phyloP scores from a whole-genome alignment of 2,113 vertebrate genomes.

The Pardalotus punctatus region DNA sequence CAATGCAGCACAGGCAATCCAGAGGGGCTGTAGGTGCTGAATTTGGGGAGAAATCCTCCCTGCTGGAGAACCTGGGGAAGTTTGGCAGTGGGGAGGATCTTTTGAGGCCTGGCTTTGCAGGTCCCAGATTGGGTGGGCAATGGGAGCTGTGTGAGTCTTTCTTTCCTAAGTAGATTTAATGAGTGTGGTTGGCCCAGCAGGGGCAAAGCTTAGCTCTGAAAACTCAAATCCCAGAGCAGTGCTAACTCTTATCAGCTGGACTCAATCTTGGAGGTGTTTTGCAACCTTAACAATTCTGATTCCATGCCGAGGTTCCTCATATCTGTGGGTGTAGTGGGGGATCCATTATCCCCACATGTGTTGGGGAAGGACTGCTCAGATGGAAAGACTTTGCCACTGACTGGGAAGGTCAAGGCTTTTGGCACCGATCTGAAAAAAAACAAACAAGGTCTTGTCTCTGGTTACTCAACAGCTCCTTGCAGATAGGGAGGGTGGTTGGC shows the following conservation, averaged over 20 bases:
- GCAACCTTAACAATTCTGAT: neutral
- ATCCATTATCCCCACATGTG: neutral
- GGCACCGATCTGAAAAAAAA: neutral
- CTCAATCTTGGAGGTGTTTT: neutral
- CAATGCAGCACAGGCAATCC: rapidly evolving
- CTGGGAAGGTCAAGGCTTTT: neutral
- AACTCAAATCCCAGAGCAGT: neutral
- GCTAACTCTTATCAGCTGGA: neutral
- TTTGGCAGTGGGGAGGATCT: neutral
- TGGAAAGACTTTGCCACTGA: neutral
- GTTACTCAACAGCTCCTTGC: constrained; percentile 18
- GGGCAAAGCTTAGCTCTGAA: neutral
- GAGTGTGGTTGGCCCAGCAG: rapidly evolving
- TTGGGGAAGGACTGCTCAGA: rapidly evolving
- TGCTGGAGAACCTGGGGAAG: neutral
- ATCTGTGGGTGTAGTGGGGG: rapidly evolving
- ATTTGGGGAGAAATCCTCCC: neutral
- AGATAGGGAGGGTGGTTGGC: neutral
- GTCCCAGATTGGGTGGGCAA: neutral
- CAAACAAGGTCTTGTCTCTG: neutral
- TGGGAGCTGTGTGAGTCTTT: neutral
- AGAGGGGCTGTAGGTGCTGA: neutral
- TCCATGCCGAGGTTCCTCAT: rapidly evolving
- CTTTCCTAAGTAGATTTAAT: neutral
- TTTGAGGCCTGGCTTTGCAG: neutral